Base-by-base conservation (phyloP, 1,140 invertebrate species). In the Lithobius niger region DNA sequence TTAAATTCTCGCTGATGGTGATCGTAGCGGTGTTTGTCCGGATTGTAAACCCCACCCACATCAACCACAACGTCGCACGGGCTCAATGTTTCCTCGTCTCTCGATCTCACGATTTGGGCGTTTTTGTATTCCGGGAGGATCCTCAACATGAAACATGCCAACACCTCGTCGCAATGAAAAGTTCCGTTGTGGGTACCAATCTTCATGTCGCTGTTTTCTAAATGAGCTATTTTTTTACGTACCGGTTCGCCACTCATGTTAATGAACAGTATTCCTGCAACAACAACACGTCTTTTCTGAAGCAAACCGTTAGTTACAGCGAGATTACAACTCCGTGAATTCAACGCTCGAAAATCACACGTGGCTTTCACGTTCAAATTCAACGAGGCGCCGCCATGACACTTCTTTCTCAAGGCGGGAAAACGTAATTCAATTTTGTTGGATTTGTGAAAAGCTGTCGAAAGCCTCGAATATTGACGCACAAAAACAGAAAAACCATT, bases 91-190 rank as follows among this genome's bases (percentile, higher is more conserved):
- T 65, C 62, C n/a, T 68, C 61, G 66, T 86, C 77, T 50, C 86
- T 66, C 4, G 80, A 25, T 50, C 93, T 79, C 6, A 94, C 70
- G 63, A 97, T 89, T 60, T 79, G 70, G 0, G 90, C 86, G 74
- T 91, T 75, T 62, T 82, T 78, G 67, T 86, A 97, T 60, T 83
- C 69, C 0, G 86, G 85, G 2, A 97, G 68, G 49, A 77, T 69
- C 68, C 87, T 90, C 0, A 99, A 74, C 81, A 99, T 81, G 63
- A 78, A 91, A 69, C 90, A 95, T 2, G 91, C 95, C 15, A 98
- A 71, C 0, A 83, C 88, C 74, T 99, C 95, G 71, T 99, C 95
- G 67, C 91, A 97, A 71, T 99, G 95, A 67, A 99, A 99, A 19
- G 66, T 70, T 10, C 79, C 79, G 67, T 76, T 72, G 60, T 80